Percentiles rank a stretch among this genome's conserved stretches.
Conservation (phyloP, 2,797 vertebrate genomes). For the Argyrosomus regius region DNA sequence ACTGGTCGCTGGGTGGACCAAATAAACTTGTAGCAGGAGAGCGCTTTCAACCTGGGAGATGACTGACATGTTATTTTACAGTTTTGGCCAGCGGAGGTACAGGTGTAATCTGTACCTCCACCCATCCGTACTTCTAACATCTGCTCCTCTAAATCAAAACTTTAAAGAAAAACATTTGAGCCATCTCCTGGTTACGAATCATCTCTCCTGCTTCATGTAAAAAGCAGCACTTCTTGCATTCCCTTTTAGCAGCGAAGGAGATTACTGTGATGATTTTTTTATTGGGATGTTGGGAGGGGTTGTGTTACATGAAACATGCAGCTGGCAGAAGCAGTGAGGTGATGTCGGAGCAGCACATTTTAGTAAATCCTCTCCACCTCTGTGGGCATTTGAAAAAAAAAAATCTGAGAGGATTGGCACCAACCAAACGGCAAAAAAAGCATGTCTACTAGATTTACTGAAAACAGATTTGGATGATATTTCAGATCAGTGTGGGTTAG, state of each 20-base stretch:
- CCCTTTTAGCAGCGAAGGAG: constrained; percentile 23
- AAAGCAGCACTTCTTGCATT: constrained; percentile 18
- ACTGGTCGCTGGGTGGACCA: background rate
- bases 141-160: background rate
- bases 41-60: constrained; percentile 14
- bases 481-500: background rate
- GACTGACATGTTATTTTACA: background rate
- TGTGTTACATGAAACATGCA: constrained; percentile 49
- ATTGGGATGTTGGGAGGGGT: background rate
- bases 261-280: background rate
- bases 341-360: constrained; percentile 9
- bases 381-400: background rate
- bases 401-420: constrained; percentile 7
- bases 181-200: constrained; percentile 23
- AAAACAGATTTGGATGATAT: background rate
- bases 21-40: constrained; percentile 8
- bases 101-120: background rate
- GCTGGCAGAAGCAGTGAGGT: constrained; percentile 36
- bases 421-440: background rate
- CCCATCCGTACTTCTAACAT: background rate
- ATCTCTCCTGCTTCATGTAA: constrained; percentile 7
- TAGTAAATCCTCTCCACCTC: constrained; percentile 9
- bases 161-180: constrained; percentile 8
- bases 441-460: background rate
- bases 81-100: background rate